Conservation (phyloP, 2,113 vertebrate species). For the Oreochromis tanganicae region DNA sequence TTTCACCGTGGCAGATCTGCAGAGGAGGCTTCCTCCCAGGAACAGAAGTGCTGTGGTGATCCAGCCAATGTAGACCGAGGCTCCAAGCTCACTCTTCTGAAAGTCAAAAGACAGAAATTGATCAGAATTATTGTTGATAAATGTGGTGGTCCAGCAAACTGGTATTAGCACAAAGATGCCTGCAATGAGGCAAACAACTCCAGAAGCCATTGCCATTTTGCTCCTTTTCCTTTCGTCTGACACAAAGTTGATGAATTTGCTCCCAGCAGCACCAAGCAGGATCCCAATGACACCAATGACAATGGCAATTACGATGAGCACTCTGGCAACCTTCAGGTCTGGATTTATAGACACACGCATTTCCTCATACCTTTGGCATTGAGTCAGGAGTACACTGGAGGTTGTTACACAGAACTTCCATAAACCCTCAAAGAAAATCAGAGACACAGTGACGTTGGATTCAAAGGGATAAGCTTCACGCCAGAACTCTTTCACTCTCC, state of each 20-base stretch:
- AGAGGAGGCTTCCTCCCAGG: slow-evolving; percentile 75
- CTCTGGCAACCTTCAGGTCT: no score
- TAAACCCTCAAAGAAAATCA: no score
- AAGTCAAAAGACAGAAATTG: slow-evolving; percentile 60
- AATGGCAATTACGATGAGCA: no score
- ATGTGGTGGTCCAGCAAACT: slow-evolving; percentile 77
- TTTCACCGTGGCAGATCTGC: slow-evolving; percentile 61
- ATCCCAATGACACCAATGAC: slow-evolving; percentile 53
- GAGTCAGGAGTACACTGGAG: no score
- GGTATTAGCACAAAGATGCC: slow-evolving; percentile 75
- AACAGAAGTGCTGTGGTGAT: slow-evolving; percentile 73
- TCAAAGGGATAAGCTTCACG: no score
- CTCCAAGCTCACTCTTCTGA: slow-evolving; percentile 73
- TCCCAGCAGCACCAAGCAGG: slow-evolving; percentile 45
- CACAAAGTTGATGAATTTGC: slow-evolving; percentile 70
- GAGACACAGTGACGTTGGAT: no score
- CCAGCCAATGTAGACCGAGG: slow-evolving; percentile 33
- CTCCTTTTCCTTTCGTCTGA: slow-evolving; percentile 40
- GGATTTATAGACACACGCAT: no score
- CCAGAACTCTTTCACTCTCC: no score
- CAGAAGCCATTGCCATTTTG: slow-evolving; percentile 40
- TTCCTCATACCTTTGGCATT: no score
- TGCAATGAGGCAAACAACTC: slow-evolving; percentile 20
- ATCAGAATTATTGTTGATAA: slow-evolving; percentile 19
- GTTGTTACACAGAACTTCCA: no score